Conservation (phyloP, 1,140 invertebrate species). For the Eurosta solidaginis region DNA sequence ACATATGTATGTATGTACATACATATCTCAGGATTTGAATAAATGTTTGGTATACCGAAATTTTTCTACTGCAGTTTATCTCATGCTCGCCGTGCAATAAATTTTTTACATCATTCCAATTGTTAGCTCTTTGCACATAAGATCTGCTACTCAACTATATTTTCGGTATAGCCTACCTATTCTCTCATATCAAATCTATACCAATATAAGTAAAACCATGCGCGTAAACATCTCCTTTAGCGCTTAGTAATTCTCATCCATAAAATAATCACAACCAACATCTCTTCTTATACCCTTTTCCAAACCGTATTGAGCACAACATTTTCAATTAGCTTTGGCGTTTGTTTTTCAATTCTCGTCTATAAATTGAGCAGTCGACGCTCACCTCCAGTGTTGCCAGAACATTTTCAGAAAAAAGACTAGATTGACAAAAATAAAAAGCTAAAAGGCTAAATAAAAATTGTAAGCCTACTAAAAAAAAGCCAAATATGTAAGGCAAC, state of each 20-base stretch:
- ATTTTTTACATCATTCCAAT: background rate
- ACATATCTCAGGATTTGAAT: too few species aligned
- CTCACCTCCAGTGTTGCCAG: background rate
- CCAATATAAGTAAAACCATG: too few species aligned
- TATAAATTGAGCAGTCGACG: background rate
- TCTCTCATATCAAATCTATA: too few species aligned
- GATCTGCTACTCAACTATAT: background rate
- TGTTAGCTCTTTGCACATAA: background rate
- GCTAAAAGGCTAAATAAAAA: background rate
- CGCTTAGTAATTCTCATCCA: too few species aligned
- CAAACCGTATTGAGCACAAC: background rate
- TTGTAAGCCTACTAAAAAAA: background rate
- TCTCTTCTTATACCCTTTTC: background rate
- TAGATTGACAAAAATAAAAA: too few species aligned
- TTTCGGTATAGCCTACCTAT: too few species aligned
- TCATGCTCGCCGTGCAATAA: background rate
- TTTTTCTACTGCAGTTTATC: background rate
- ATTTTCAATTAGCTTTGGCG: slow-evolving; percentile 5
- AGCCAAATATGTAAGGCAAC: too few species aligned
- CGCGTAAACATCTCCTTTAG: too few species aligned
- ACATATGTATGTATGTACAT: too few species aligned
- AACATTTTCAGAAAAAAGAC: too few species aligned
- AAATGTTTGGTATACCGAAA: too few species aligned
- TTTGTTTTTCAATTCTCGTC: slow-evolving; percentile 18
- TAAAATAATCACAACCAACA: background rate